Evolutionary conservation across 2,888 invertebrate genomes (phyloP).

Genomic region (Tridacna gigas): DNA sequence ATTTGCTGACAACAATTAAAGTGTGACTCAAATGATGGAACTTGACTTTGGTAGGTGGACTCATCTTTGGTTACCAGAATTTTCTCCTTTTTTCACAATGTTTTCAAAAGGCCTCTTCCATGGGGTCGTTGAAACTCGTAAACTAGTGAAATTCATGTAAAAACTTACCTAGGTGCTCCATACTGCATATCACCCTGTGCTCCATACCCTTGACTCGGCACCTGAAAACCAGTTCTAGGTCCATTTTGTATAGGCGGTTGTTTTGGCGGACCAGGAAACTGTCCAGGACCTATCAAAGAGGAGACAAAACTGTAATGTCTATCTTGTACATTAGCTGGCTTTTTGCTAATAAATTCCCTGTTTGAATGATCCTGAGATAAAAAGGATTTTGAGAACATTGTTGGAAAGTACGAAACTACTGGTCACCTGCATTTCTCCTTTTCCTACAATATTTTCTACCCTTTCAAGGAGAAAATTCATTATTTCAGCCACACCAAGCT

Average conservation of each 20-base stretch:
- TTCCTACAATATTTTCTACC: neutral
- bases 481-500: no score
- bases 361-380: neutral
- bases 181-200: conserved; percentile 64
- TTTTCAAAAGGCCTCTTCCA: no score
- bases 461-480: no score
- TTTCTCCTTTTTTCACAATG: no score
- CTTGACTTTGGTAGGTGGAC: no score
- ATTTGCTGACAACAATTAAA: no score
- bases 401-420: neutral
- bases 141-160: neutral
- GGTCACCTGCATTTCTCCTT: neutral
- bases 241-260: conserved; percentile 54
- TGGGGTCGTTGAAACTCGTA: neutral
- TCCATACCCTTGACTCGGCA: conserved; percentile 58
- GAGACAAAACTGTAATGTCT: neutral
- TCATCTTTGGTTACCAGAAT: no score
- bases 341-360: no score
- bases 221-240: conserved; percentile 50
- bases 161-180: conserved; percentile 60
- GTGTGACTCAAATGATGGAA: no score
- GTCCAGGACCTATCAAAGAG: conserved; percentile 39
- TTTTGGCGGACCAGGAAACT: conserved; percentile 60
- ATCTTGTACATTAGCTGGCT: no score
- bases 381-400: neutral